Conservation (phyloP, 2,113 vertebrate species). For the Orcinus orca region DNA sequence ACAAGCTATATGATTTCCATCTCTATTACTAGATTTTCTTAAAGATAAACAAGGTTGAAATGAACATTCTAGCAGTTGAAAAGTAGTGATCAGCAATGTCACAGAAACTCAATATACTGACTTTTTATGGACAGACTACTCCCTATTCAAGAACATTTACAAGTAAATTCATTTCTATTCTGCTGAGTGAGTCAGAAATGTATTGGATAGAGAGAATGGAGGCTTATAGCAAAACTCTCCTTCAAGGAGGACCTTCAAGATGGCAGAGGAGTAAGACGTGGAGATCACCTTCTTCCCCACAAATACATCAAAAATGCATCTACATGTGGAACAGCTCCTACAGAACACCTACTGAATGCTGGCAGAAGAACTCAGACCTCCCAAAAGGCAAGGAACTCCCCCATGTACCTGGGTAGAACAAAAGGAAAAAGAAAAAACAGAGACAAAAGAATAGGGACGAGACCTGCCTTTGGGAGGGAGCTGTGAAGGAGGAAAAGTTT, state of each 20-base stretch:
- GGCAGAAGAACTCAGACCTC: too few relatives aligned
- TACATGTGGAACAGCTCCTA: too few relatives aligned
- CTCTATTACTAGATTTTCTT: background rate
- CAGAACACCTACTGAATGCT: too few relatives aligned
- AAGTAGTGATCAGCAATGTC: background rate
- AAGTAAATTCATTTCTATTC: slow-evolving; percentile 3
- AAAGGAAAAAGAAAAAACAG: too few relatives aligned
- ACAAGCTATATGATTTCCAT: background rate
- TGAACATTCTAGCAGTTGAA: slow-evolving; percentile 24
- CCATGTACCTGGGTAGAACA: too few relatives aligned
- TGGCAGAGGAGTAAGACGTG: too few relatives aligned
- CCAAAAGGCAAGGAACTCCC: too few relatives aligned
- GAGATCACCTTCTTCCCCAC: too few relatives aligned
- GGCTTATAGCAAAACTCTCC: background rate
- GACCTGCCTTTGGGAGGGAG: too few relatives aligned
- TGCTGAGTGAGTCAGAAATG: slow-evolving; percentile 29
- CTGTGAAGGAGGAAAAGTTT: too few relatives aligned
- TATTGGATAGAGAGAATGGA: background rate
- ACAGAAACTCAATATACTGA: slow-evolving; percentile 31
- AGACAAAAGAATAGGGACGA: too few relatives aligned
- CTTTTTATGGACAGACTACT: slow-evolving; percentile 21
- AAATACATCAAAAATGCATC: too few relatives aligned
- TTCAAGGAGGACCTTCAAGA: background rate
- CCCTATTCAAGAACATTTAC: slow-evolving; percentile 7
- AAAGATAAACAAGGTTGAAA: slow-evolving; percentile 45